Percentiles rank a stretch among this genome's conserved stretches.
phyloP scores from a whole-genome alignment of 2,113 vertebrate species.

The Hydropotes inermis region DNA sequence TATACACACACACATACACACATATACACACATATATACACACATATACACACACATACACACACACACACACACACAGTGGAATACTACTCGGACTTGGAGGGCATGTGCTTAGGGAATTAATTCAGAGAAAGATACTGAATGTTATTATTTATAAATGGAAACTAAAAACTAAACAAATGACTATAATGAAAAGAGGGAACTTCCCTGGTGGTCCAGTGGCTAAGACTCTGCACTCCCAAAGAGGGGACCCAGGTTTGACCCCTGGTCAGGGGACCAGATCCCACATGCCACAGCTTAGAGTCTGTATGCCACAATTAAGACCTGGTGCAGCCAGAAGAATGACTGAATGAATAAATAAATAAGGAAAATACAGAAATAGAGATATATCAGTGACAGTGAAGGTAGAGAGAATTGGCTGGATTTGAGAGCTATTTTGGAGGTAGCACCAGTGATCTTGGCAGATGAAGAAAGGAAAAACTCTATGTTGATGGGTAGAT shows the following conservation, averaged over 20 bases:
- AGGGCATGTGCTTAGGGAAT: background rate
- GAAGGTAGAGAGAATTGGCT: background rate
- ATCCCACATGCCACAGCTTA: background rate
- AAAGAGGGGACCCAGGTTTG: background rate
- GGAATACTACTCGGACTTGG: background rate
- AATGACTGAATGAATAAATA: background rate
- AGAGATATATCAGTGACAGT: background rate
- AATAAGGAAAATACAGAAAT: background rate
- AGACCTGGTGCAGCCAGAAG: background rate
- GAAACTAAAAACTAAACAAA: background rate
- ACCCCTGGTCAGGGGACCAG: background rate
- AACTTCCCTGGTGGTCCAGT: background rate
- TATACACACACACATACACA: no score
- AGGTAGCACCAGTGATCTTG: background rate
- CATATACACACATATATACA: rapidly evolving
- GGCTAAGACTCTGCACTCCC: background rate
- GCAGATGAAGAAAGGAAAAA: background rate
- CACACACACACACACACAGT: background rate
- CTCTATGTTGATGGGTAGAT: background rate
- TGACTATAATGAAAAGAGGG: background rate
- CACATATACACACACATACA: no score
- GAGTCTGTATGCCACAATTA: background rate
- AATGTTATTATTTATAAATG: background rate
- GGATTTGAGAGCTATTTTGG: background rate
- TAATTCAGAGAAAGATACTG: background rate